Percentiles rank a stretch among this genome's conserved stretches.
phyloP scores from a whole-genome alignment of 2,797 vertebrate genomes.

The Eidolon dupreanum region DNA sequence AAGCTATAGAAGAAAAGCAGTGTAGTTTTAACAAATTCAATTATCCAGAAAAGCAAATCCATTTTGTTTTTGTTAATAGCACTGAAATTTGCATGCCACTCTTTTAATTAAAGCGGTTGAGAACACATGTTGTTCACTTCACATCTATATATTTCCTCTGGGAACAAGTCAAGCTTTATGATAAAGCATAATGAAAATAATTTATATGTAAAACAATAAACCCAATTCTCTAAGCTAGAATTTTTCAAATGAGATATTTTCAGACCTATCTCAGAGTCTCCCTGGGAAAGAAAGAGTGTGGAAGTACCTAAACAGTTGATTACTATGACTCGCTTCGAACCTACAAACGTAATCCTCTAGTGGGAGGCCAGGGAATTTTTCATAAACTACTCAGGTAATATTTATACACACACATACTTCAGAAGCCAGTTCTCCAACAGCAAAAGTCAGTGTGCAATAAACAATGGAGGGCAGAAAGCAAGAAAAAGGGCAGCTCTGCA shows the following conservation, averaged over 20 bases:
- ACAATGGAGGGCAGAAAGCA: background rate
- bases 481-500: background rate
- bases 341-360: background rate
- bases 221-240: slow-evolving; percentile 36
- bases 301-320: background rate
- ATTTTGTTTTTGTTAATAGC: slow-evolving; percentile 87
- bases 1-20: slow-evolving; percentile 73
- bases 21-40: slow-evolving; percentile 82
- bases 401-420: background rate
- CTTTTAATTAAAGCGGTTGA: slow-evolving; percentile 89
- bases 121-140: slow-evolving; percentile 84
- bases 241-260: slow-evolving; percentile 41
- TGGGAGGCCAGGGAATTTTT: background rate
- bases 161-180: slow-evolving; percentile 83
- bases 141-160: slow-evolving; percentile 83
- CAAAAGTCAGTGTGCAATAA: background rate
- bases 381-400: background rate
- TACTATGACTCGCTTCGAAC: background rate
- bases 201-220: slow-evolving; percentile 85
- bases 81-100: slow-evolving; percentile 86
- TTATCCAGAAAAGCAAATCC: slow-evolving; percentile 86
- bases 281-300: background rate
- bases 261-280: background rate
- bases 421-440: background rate
- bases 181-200: slow-evolving; percentile 87